phyloP scores from a whole-genome alignment of 2,888 invertebrate genomes.

The Gastracanthus pulcherrimus region DNA sequence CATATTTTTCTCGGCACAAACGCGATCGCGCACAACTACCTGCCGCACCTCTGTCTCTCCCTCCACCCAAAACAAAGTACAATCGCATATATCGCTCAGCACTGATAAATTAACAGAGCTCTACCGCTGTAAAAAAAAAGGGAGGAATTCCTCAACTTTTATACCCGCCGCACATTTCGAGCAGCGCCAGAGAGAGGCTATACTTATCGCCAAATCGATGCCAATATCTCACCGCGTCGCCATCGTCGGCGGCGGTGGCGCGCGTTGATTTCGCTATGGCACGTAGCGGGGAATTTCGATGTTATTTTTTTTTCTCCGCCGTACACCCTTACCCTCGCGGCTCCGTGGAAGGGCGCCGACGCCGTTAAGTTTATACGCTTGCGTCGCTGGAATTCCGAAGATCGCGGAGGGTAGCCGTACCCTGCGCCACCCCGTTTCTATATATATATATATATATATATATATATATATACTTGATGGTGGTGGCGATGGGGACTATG shows the following conservation, averaged over 20 bases:
- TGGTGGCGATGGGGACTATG: too few species aligned
- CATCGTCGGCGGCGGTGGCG: too few species aligned
- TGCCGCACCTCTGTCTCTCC: too few species aligned
- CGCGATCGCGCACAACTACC: not conserved
- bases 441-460: too few species aligned
- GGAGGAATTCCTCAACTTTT: not conserved
- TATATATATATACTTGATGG: too few species aligned
- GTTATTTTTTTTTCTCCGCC: not conserved
- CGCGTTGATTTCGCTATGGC: conserved; percentile 3
- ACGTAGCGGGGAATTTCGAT: conserved; percentile 20
- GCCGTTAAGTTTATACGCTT: conserved; percentile 33
- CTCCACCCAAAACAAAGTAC: not conserved
- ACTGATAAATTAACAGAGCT: not conserved
- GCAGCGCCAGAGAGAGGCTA: not conserved
- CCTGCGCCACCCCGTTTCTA: not conserved
- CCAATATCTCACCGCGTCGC: conserved; percentile 32
- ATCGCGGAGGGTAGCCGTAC: conserved; percentile 2
- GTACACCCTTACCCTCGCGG: not conserved
- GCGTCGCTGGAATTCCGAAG: conserved; percentile 25
- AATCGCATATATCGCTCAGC: not conserved
- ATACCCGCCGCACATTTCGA: not conserved
- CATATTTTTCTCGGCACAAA: not conserved
- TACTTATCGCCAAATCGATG: conserved; percentile 21
- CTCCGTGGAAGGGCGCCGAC: not conserved
- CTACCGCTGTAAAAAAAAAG: not conserved